Conservation (phyloP, 2,888 invertebrate species). For the Xestia c-nigrum region DNA sequence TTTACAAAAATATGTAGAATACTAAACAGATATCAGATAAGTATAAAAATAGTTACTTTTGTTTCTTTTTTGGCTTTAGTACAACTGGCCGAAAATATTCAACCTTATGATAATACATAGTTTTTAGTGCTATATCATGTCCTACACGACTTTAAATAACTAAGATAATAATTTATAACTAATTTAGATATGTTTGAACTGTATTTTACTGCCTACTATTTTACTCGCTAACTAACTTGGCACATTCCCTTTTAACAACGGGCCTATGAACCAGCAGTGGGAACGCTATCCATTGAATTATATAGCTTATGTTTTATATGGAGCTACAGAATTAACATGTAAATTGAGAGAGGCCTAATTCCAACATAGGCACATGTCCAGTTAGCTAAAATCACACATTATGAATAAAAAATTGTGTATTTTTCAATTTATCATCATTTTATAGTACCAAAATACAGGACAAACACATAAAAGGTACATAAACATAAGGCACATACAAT, state of each 20-base stretch:
- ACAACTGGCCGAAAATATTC: slow-evolving; percentile 61
- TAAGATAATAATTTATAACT: slow-evolving; percentile 43
- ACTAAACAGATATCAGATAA: slow-evolving; percentile 16
- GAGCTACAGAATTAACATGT: neutral
- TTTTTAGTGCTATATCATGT: slow-evolving; percentile 70
- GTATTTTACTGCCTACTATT: slow-evolving; percentile 22
- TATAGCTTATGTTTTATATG: neutral
- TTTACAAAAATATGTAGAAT: slow-evolving; percentile 46
- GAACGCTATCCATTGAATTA: neutral
- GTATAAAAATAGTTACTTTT: slow-evolving; percentile 59
- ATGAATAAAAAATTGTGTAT: neutral
- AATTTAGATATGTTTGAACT: slow-evolving; percentile 30
- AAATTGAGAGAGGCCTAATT: neutral
- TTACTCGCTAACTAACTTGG: neutral
- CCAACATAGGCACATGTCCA: neutral
- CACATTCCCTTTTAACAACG: neutral
- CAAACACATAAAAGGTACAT: slow-evolving; percentile 63
- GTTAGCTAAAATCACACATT: neutral
- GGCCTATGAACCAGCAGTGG: no score
- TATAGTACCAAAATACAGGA: slow-evolving; percentile 36
- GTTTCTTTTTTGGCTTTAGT: slow-evolving; percentile 64
- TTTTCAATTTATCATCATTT: neutral
- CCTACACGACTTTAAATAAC: slow-evolving; percentile 69
- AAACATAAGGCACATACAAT: slow-evolving; percentile 72
- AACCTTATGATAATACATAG: slow-evolving; percentile 40